Conservation (phyloP, 23 tunicate genomes). For the Trididemnum nubilum region DNA sequence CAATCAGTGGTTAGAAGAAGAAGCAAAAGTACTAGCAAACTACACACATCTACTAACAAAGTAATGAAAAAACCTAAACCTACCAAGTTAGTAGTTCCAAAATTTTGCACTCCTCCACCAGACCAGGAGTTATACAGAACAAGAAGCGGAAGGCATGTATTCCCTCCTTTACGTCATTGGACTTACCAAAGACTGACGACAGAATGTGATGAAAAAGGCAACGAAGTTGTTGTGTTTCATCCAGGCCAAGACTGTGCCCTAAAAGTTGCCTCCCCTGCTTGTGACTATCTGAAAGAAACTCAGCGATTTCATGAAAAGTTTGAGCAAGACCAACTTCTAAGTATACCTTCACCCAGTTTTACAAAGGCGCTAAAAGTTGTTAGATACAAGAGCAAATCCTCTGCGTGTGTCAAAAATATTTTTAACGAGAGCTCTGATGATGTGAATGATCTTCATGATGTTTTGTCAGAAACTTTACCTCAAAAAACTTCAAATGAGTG, state of each 20-base stretch:
- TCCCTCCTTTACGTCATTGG: slow-evolving; percentile 50
- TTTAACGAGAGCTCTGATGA: background rate
- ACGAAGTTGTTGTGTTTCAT: slow-evolving; percentile 33
- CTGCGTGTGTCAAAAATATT: slow-evolving; percentile 12
- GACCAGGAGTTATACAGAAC: slow-evolving; percentile 20
- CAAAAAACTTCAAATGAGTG: background rate
- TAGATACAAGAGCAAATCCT: background rate
- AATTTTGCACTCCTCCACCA: slow-evolving; percentile 15
- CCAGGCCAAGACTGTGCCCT: slow-evolving; percentile 36
- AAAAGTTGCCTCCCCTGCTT: background rate
- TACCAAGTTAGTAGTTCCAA: background rate
- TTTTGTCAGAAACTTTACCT: background rate
- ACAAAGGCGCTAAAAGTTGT: background rate
- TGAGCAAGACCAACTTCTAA: slow-evolving; percentile 26
- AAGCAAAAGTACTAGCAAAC: background rate
- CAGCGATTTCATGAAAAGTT: slow-evolving; percentile 13
- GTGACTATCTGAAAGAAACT: background rate
- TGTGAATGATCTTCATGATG: background rate
- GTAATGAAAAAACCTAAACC: background rate
- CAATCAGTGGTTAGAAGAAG: background rate
- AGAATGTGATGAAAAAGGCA: slow-evolving; percentile 41
- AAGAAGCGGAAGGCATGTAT: slow-evolving; percentile 53
- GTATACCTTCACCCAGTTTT: background rate
- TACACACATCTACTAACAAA: background rate
- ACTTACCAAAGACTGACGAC: slow-evolving; percentile 40